Base-by-base conservation (phyloP, 2,888 invertebrate species). In the Venustoraphidia nigricollis region DNA sequence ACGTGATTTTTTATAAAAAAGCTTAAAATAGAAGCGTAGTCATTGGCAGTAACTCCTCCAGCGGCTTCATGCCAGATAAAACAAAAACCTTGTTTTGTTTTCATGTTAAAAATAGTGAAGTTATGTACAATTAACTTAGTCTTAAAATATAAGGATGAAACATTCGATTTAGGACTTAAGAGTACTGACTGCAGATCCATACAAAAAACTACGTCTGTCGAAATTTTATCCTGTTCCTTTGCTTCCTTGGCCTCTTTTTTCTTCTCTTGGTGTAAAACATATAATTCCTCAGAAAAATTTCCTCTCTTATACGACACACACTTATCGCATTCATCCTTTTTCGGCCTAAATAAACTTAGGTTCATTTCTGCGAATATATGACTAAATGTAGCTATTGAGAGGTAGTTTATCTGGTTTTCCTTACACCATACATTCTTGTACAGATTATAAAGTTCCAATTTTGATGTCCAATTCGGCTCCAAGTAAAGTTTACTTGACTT, bases 41-140 rank as follows among this genome's bases (percentile, higher is more conserved):
- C 51, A 10, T 55, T 52, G 10, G 53, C 53, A 10, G 34, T 46
- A 4, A 56, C 9, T 37, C 51, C 50, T 10, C 54, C 55, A 43
- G 55, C 53, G 27, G 48, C 42, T 44, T 59, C 59, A 45, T 54
- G 47, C 57, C 56, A 59, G 34, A 55, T 40, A 48, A 53, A 60
- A 42, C 58, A 59, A 37, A 36, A 46, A n/a, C 44, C 54, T 37
- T 55, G 50, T 8, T 56, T 42, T 10, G 52, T 53, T 35, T 45
- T 50, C n/a, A 59, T 34, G 49, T 59, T 46, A 47, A 51, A 59
- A 44, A 59, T 35, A 2, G 55, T 59, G 48, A 54, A 58, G 46
- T 60, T 58, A 50, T 58, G 56, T 1, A 56, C 53, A 6, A 46
- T 46, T 9, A 58, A 44, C 38, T 58, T 58, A 3, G 52, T 55